Conservation (phyloP, 2,113 vertebrate genomes). For the Rutilus rutilus region DNA sequence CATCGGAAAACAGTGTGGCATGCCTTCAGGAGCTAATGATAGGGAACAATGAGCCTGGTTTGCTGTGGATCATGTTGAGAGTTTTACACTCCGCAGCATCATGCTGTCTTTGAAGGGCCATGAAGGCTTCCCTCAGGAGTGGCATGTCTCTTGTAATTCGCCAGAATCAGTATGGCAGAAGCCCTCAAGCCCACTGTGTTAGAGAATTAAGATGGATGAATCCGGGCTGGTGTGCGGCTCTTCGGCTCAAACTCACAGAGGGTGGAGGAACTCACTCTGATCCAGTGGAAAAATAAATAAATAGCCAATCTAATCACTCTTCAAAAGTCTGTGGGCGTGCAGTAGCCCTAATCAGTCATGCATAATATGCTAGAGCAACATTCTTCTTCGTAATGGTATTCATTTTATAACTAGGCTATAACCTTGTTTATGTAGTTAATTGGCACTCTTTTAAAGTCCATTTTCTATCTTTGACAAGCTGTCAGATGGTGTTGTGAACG, state of each 20-base stretch:
- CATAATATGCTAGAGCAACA: background rate
- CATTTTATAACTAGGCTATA: constrained; percentile 33
- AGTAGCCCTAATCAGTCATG: constrained; percentile 23
- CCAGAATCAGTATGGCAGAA: constrained; percentile 37
- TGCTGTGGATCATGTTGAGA: constrained; percentile 26
- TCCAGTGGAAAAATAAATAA: constrained; percentile 57
- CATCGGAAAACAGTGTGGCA: background rate
- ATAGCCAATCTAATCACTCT: constrained; percentile 32
- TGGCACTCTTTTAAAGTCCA: background rate
- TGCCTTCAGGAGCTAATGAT: background rate
- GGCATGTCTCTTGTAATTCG: constrained; percentile 32
- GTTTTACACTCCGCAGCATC: background rate
- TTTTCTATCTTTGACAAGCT: constrained; percentile 6
- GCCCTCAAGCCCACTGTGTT: constrained; percentile 23
- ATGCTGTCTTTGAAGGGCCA: constrained; percentile 16
- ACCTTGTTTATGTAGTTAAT: constrained; percentile 40
- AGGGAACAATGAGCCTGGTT: background rate
- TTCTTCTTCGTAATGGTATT: constrained; percentile 26
- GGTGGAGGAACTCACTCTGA: background rate
- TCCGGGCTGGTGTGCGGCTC: constrained; percentile 36
- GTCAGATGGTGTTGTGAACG: background rate
- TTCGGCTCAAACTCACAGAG: constrained; percentile 14
- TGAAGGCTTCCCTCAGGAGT: constrained; percentile 25
- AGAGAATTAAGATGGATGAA: constrained; percentile 40
- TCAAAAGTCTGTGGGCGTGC: constrained; percentile 43